phyloP scores from a whole-genome alignment of 2,113 vertebrate species.

The Microcebus lehilahytsara region DNA sequence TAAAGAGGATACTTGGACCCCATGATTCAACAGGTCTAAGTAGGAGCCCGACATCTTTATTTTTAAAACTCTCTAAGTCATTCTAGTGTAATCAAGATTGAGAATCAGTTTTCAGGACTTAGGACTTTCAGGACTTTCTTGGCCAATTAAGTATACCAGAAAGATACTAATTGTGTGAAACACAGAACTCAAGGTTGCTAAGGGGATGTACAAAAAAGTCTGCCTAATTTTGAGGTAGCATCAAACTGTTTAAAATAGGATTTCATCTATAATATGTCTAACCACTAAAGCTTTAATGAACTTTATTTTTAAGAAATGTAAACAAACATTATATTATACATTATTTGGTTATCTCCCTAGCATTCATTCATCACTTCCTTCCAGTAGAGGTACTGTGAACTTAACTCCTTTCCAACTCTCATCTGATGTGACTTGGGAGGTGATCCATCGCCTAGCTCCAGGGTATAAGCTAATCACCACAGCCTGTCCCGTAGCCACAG shows the following conservation, averaged over 20 bases:
- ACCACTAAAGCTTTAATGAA: not conserved
- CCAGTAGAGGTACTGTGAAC: not conserved
- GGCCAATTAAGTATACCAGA: constrained; percentile 52
- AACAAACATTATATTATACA: not conserved
- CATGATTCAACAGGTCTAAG: not conserved
- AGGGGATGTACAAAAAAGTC: not conserved
- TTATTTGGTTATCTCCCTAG: not conserved
- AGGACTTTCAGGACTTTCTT: not conserved
- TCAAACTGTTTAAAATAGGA: not conserved
- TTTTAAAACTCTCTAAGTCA: not conserved
- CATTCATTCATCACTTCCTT: not conserved
- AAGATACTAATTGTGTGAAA: constrained; percentile 41
- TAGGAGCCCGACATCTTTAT: not conserved
- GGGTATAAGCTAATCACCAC: not conserved
- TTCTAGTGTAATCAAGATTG: not conserved
- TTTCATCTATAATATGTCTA: not conserved
- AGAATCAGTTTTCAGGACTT: not conserved
- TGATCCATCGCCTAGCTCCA: not conserved
- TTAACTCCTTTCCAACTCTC: not conserved
- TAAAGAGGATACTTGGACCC: not conserved
- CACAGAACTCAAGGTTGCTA: constrained; percentile 56
- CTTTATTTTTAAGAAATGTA: constrained; percentile 36
- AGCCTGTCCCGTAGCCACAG: not conserved
- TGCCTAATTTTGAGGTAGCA: not conserved
- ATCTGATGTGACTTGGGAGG: not conserved